A percentile compares a stretch with the other conserved stretches of the same genome.
Conservation (phyloP, 2,797 vertebrate genomes). For the Macropodus opercularis region DNA sequence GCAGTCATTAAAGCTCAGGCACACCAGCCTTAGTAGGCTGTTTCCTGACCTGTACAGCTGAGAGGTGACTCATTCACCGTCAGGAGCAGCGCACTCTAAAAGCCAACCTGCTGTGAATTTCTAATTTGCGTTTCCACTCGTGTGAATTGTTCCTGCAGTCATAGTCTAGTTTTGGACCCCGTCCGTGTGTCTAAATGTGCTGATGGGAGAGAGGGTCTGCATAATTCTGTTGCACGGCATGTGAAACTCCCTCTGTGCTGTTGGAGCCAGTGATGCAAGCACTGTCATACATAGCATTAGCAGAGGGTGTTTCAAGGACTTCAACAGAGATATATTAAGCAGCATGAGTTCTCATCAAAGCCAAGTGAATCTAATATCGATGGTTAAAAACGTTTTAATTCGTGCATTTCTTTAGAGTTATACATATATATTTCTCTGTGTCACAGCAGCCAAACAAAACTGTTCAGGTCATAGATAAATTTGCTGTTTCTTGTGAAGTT, state of each 20-base stretch:
- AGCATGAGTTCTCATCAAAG: slow-evolving; percentile 45
- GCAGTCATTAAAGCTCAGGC: slow-evolving; percentile 64
- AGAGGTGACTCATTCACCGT: slow-evolving; percentile 69
- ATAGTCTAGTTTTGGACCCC: slow-evolving; percentile 46
- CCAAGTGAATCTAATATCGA: slow-evolving; percentile 16
- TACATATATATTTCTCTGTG: no score
- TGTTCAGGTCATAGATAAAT: slow-evolving; percentile 11
- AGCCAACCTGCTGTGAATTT: slow-evolving; percentile 69
- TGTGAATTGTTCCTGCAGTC: slow-evolving; percentile 61
- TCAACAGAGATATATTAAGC: slow-evolving; percentile 51
- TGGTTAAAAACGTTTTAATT: slow-evolving; percentile 34
- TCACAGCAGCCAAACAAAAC: no score
- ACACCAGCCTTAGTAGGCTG: slow-evolving; percentile 61
- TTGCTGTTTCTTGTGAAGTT: slow-evolving; percentile 8
- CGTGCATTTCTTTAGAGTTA: no score
- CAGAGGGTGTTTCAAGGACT: slow-evolving; percentile 79
- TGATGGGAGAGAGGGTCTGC: slow-evolving; percentile 52
- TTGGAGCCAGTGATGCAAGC: slow-evolving; percentile 64
- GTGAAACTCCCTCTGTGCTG: slow-evolving; percentile 69
- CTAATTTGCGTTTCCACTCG: slow-evolving; percentile 70
- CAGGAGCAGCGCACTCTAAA: slow-evolving; percentile 63
- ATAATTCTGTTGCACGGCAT: slow-evolving; percentile 61
- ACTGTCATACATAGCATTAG: slow-evolving; percentile 47
- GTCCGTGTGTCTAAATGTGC: slow-evolving; percentile 51
- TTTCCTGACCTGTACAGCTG: slow-evolving; percentile 64